These are phyloP conservation scores for Paguma larvata DNA, from an alignment of 2,797 vertebrate species.

Conservation along the genomic window DNA sequence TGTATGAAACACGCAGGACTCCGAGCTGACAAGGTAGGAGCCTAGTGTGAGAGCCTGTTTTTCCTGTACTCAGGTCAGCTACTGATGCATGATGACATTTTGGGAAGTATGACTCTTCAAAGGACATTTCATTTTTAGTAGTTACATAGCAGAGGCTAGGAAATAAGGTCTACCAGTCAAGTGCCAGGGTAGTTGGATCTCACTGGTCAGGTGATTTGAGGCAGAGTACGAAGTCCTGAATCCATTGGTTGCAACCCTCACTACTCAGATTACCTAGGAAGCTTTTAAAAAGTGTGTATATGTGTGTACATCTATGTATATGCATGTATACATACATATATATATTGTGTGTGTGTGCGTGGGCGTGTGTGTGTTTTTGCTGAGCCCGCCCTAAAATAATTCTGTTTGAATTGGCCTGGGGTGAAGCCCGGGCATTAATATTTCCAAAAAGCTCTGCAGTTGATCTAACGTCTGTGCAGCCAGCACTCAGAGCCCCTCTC, in stretches of 20 bases:
- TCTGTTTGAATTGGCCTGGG: not conserved
- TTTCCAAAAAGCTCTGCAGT: not conserved
- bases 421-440: not conserved
- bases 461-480: not conserved
- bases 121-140: not conserved
- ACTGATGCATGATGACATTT: not conserved
- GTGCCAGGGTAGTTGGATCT: not conserved
- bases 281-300: not conserved
- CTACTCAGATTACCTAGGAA: not conserved
- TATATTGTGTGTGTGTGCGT: not conserved
- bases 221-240: not conserved
- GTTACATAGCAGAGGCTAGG: conserved; percentile 35
- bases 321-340: too few relatives aligned
- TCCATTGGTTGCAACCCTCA: not conserved
- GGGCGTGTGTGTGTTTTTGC: not conserved
- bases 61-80: not conserved
- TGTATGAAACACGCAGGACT: not conserved
- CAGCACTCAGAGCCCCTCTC: not conserved
- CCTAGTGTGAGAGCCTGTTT: not conserved
- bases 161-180: not conserved
- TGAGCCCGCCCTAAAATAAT: not conserved
- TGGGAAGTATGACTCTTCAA: not conserved
- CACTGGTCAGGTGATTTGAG: not conserved
- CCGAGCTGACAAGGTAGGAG: not conserved
- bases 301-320: not conserved